Percentiles rank a stretch among this genome's conserved stretches.
Conservation (phyloP, 2,113 vertebrate species). For the Xyliphius kryptos region DNA sequence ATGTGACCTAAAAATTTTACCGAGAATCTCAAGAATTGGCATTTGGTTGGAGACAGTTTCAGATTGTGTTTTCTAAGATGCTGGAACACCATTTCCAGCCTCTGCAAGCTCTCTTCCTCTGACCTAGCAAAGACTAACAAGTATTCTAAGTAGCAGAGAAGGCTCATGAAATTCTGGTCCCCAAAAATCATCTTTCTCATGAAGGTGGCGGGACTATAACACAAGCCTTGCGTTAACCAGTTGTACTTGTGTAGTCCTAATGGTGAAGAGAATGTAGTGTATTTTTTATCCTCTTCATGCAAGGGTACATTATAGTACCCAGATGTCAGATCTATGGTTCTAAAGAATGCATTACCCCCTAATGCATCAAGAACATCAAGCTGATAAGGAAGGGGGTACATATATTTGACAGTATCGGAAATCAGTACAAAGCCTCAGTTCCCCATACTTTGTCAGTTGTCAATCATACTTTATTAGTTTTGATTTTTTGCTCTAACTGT, state of each 20-base stretch:
- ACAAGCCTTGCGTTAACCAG: not conserved
- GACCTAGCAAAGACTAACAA: slow-evolving; percentile 22
- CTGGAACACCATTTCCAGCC: not conserved
- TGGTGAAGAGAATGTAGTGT: slow-evolving; percentile 19
- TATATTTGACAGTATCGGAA: slow-evolving; percentile 13
- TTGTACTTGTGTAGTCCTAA: slow-evolving; percentile 22
- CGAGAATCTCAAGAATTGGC: slow-evolving; percentile 3
- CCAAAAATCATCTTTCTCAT: slow-evolving; percentile 35
- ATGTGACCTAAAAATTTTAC: slow-evolving; percentile 34
- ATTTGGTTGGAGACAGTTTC: slow-evolving; percentile 24
- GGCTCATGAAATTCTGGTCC: slow-evolving; percentile 27
- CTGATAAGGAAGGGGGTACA: slow-evolving; percentile 20
- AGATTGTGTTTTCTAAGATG: not conserved
- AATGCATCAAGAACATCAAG: slow-evolving; percentile 7
- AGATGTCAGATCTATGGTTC: slow-evolving; percentile 22
- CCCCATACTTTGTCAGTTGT: too few species aligned
- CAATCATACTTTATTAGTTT: too few species aligned
- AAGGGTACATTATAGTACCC: slow-evolving; percentile 30
- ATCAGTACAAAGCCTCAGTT: too few species aligned
- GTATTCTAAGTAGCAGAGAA: slow-evolving; percentile 33
- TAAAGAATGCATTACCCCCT: slow-evolving; percentile 4
- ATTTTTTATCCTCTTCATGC: slow-evolving; percentile 16
- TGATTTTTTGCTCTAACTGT: too few species aligned
- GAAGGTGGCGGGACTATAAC: slow-evolving; percentile 23
- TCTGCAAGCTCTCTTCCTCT: too few species aligned